These are phyloP conservation scores for Himalopsyche tibetana DNA, from an alignment of 2,888 invertebrate species.

Conservation along the genomic window DNA sequence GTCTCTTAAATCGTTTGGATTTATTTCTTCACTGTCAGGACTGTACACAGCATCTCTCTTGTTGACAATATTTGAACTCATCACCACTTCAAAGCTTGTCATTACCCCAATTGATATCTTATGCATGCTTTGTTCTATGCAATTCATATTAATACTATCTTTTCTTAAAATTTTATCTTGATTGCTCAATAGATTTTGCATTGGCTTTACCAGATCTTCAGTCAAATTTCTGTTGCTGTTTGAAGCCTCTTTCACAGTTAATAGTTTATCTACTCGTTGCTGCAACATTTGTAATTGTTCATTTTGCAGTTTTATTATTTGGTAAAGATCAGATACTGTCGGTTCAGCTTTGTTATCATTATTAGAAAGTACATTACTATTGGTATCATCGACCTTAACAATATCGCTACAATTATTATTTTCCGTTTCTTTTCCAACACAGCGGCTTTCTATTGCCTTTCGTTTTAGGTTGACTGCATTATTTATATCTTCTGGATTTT, in stretches of 20 bases:
- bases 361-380: background rate
- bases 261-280: slow-evolving; percentile 79
- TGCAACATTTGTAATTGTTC: slow-evolving; percentile 81
- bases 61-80: slow-evolving; percentile 74
- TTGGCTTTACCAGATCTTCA: background rate
- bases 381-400: background rate
- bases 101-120: slow-evolving; percentile 84
- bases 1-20: slow-evolving; percentile 41
- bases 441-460: slow-evolving; percentile 50
- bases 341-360: slow-evolving; percentile 70
- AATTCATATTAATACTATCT: slow-evolving; percentile 52
- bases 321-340: slow-evolving; percentile 78
- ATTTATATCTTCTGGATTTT: slow-evolving; percentile 38
- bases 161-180: slow-evolving; percentile 14
- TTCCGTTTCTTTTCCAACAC: background rate
- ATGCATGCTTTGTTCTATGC: slow-evolving; percentile 68
- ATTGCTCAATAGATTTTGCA: background rate
- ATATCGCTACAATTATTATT: slow-evolving; percentile 16
- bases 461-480: slow-evolving; percentile 55
- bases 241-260: slow-evolving; percentile 67
- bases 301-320: slow-evolving; percentile 82
- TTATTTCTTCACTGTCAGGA: slow-evolving; percentile 68
- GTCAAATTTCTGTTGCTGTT: slow-evolving; percentile 4
- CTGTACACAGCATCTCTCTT: slow-evolving; percentile 71
- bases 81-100: slow-evolving; percentile 83